Evolutionary conservation across 2,113 vertebrate genomes (phyloP).

Genomic region (Scolopax mira): DNA sequence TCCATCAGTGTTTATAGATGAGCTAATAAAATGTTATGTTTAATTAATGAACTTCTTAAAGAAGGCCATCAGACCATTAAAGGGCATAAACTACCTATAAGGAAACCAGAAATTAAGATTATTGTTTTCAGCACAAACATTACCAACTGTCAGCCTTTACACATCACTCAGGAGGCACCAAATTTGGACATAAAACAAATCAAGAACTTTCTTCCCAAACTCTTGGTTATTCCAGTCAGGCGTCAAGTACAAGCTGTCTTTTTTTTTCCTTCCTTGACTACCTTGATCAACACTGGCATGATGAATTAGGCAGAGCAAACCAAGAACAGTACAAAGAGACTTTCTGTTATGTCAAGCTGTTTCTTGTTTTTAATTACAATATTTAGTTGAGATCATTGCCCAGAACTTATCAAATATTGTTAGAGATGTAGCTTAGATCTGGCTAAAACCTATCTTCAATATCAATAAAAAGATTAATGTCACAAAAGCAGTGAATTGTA

Average conservation of each 20-base stretch:
- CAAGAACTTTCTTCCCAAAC: not conserved
- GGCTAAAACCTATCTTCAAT: not conserved
- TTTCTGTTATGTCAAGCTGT: not conserved
- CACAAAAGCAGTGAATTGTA: not conserved
- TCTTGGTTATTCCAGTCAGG: not conserved
- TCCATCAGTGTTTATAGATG: not conserved
- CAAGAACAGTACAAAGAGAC: not conserved
- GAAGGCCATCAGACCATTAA: not conserved
- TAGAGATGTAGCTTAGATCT: not conserved
- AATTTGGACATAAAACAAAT: not conserved
- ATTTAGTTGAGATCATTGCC: not conserved
- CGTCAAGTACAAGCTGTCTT: not conserved
- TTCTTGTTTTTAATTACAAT: not conserved
- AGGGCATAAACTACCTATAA: not conserved
- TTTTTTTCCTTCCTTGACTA: not conserved
- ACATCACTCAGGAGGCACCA: not conserved
- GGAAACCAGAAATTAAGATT: not conserved
- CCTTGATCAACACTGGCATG: not conserved
- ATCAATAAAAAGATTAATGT: not conserved
- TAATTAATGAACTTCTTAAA: not conserved
- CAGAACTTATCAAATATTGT: not conserved
- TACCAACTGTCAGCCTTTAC: not conserved
- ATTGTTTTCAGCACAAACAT: not conserved
- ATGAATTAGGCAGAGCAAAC: not conserved
- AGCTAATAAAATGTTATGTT: not conserved